phyloP scores from a whole-genome alignment of 2,113 vertebrate species.

The Athene noctua region DNA sequence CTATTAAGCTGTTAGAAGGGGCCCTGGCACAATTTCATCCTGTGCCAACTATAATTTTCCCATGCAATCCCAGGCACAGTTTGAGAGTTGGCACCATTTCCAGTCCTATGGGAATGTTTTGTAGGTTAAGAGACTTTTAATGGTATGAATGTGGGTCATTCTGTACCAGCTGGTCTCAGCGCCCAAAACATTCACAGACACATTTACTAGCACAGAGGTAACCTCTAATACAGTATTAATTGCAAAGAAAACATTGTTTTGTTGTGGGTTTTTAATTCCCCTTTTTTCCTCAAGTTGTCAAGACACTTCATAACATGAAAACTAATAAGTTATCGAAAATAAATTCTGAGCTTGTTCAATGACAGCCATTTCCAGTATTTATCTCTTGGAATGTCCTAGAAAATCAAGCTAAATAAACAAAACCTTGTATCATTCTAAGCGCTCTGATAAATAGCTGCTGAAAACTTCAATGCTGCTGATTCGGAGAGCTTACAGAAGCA shows the following conservation, averaged over 20 bases:
- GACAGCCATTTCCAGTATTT: not conserved
- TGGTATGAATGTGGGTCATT: constrained; percentile 33
- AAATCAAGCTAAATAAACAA: constrained; percentile 42
- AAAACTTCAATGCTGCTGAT: constrained; percentile 13
- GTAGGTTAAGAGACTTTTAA: constrained; percentile 35
- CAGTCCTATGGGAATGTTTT: constrained; percentile 24
- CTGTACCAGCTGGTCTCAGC: not conserved
- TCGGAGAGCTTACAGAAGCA: constrained; percentile 9
- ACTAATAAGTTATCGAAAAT: not conserved
- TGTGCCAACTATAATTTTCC: not conserved
- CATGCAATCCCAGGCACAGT: constrained; percentile 4
- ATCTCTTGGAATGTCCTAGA: not conserved
- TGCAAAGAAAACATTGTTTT: not conserved
- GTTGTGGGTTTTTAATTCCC: fast-evolving
- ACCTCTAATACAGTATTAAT: not conserved
- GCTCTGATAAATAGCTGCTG: constrained; percentile 31
- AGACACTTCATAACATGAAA: not conserved
- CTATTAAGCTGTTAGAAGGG: constrained; percentile 8
- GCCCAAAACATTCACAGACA: not conserved
- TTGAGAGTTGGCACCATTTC: not conserved
- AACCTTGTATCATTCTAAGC: not conserved
- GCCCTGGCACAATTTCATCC: not conserved
- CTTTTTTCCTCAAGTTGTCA: not conserved
- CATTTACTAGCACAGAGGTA: not conserved
- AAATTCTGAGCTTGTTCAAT: not conserved